Percentiles rank a stretch among this genome's conserved stretches.
These are phyloP conservation scores for Geotrupes spiniger DNA, from an alignment of 2,888 invertebrate species.

Conservation along the genomic window DNA sequence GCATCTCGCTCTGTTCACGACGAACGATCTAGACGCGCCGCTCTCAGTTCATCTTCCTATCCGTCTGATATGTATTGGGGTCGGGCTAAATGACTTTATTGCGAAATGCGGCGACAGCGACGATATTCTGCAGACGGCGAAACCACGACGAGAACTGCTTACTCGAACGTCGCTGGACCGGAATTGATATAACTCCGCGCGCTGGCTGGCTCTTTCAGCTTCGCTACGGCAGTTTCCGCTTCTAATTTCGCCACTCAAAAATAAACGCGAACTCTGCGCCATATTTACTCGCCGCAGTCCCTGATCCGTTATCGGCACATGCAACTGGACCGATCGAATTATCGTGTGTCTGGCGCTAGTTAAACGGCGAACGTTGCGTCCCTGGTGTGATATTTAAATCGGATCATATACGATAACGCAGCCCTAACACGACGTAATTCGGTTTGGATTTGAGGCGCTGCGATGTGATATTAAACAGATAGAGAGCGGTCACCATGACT, in stretches of 20 bases:
- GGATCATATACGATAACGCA: conserved; percentile 3
- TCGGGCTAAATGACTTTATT: conserved; percentile 31
- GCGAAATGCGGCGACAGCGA: conserved; percentile 29
- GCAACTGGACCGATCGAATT: neutral
- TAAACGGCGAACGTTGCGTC: neutral
- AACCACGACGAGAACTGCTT: conserved; percentile 31
- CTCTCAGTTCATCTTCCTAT: conserved; percentile 28
- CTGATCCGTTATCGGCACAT: neutral
- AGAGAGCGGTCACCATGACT: neutral
- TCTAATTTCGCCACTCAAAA: conserved; percentile 16
- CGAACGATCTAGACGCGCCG: conserved; percentile 17
- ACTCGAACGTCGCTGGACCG: conserved; percentile 25
- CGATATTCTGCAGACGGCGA: conserved; percentile 30
- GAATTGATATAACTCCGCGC: conserved; percentile 16
- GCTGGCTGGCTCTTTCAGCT: neutral
- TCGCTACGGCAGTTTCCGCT: neutral
- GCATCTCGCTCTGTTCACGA: conserved; percentile 17
- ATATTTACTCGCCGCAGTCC: no score
- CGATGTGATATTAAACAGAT: conserved; percentile 5
- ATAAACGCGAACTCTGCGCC: neutral
- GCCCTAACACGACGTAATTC: conserved; percentile 6
- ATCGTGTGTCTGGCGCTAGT: neutral
- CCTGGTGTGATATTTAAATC: conserved; percentile 5
- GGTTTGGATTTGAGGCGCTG: conserved; percentile 5
- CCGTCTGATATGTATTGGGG: conserved; percentile 31